phyloP scores from a whole-genome alignment of 2,888 invertebrate genomes.

The Ornithoptera alexandrae region DNA sequence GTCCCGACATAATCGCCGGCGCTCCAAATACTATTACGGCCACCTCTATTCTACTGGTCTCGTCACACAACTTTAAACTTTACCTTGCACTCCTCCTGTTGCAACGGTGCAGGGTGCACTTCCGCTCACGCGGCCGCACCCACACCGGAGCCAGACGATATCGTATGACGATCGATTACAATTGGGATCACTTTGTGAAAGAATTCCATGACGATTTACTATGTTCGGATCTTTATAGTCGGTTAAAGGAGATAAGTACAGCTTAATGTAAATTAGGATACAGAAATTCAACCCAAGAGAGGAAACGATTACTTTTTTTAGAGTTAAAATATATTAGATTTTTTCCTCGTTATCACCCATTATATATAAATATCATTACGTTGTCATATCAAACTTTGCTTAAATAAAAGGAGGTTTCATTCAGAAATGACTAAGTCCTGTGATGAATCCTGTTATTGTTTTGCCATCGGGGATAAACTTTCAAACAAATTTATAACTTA shows the following conservation, averaged over 20 bases:
- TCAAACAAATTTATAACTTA: too few relatives aligned
- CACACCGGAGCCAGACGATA: not conserved
- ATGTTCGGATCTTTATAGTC: slow-evolving; percentile 20
- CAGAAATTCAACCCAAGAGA: slow-evolving; percentile 1
- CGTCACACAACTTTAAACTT: not conserved
- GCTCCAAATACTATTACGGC: slow-evolving; percentile 17
- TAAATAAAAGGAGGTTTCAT: too few relatives aligned
- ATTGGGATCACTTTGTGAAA: slow-evolving; percentile 24
- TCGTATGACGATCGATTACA: slow-evolving; percentile 23
- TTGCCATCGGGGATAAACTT: too few relatives aligned
- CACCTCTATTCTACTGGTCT: slow-evolving; percentile 1
- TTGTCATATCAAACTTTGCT: too few relatives aligned
- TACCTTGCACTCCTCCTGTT: not conserved
- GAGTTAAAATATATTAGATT: too few relatives aligned
- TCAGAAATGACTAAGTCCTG: too few relatives aligned
- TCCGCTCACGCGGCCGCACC: too few relatives aligned
- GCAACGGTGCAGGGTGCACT: not conserved
- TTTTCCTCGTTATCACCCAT: too few relatives aligned
- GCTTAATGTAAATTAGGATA: slow-evolving; percentile 12
- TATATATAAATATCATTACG: too few relatives aligned
- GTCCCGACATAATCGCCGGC: slow-evolving; percentile 36
- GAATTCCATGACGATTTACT: slow-evolving; percentile 11
- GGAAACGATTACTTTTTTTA: too few relatives aligned
- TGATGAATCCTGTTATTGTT: too few relatives aligned
- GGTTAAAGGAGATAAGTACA: slow-evolving; percentile 7